Evolutionary conservation across 1,140 invertebrate species (phyloP), one percentile per base, ranked within the genome.

Genomic region (Meloidogyne exigua): DNA sequence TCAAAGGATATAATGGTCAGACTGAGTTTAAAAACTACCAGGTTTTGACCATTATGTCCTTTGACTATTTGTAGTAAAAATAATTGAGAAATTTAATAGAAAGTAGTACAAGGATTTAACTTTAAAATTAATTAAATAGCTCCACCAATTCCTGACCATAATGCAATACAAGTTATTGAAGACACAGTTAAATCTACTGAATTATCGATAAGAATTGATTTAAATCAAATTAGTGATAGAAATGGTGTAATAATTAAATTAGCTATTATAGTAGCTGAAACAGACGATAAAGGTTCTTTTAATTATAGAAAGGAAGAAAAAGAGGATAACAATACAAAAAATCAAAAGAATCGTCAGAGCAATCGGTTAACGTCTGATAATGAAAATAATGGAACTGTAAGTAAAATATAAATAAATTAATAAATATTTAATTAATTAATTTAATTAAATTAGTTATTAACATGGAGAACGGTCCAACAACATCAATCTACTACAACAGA

Each of bases 221-320:
- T 76, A 10, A 71, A 49, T 4, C 76, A 76, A 64, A 85, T 86
- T 66, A 80, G 76, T 63, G 72, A 80, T 36, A 79, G 79, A 64
- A 74, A 86, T 72, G 85, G 85, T 9, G 72, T 76, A 57, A 69
- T 87, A n/a, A 79, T 49, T 39, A 81, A 81, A 72, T 64, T 78
- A 57, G 49, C 83, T 18, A 63, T 86, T 36, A 87, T 86, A 64
- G 84, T 83, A 7, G 76, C 82, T 23, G 79, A 86, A 82, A 82
- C 82, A 7, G 76, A 72, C 25, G 36, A 80, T 4, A 75, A 78
- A 64, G 83, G 81, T 36, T 2, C 15, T 66, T 13, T 66, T 26
- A n/a, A 23, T 42, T 10, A 68, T 21, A 21, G 9, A 42, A 21
- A 42, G 0, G 66, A 68, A 42, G 65, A 63, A 32, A 28, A 44